phyloP scores from a whole-genome alignment of 2,113 vertebrate species.

The Eubucco bourcierii region DNA sequence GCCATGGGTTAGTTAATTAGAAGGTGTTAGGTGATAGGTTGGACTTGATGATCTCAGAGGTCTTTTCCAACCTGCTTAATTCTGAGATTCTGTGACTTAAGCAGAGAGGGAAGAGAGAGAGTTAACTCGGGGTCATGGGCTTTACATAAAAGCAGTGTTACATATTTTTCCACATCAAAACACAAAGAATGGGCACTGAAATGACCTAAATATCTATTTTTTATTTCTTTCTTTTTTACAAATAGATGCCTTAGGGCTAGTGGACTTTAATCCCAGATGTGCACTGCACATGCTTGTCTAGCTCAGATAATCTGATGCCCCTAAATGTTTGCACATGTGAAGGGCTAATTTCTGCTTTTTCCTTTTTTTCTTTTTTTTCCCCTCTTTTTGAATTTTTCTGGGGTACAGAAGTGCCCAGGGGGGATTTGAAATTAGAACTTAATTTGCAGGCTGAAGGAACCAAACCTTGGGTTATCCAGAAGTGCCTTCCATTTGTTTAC shows the following conservation, averaged over 20 bases:
- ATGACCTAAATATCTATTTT: constrained; percentile 28
- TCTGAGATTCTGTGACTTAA: neutral
- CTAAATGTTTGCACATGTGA: neutral
- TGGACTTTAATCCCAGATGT: constrained; percentile 10
- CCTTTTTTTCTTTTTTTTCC: no score
- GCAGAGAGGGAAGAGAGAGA: neutral
- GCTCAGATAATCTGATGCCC: neutral
- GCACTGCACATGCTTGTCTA: neutral
- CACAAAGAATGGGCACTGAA: constrained; percentile 15
- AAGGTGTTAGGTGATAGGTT: no score
- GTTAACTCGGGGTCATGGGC: constrained; percentile 24
- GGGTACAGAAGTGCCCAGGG: neutral
- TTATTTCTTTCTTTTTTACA: neutral
- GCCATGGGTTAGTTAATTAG: no score
- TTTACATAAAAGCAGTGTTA: constrained; percentile 32
- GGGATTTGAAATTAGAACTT: constrained; percentile 46
- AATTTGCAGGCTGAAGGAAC: neutral
- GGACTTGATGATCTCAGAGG: no score
- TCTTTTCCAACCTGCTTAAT: no score
- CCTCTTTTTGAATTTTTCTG: neutral
- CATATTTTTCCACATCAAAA: constrained; percentile 42
- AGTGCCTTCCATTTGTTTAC: neutral
- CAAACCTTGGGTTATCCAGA: neutral
- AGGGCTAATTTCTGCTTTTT: neutral
- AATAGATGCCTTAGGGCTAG: constrained; percentile 3